phyloP scores from a whole-genome alignment of 64 coral and sea anemone species.

The Montipora sp. region DNA sequence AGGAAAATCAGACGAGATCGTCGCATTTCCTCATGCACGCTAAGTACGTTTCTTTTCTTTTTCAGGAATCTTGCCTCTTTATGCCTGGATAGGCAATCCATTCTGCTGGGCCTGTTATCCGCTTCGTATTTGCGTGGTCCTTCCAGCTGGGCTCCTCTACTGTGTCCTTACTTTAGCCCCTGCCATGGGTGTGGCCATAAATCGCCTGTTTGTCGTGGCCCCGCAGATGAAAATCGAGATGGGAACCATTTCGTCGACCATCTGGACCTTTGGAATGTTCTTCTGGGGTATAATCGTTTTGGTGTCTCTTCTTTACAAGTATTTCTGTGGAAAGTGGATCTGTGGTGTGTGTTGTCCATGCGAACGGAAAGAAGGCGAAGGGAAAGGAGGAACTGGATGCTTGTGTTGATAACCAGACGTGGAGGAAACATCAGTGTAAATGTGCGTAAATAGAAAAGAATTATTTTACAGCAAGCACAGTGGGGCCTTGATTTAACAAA shows the following conservation, averaged over 20 bases:
- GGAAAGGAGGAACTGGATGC: constrained; percentile 54
- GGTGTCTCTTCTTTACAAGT: constrained; percentile 68
- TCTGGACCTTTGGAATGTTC: constrained; percentile 97
- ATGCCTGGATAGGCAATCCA: constrained; percentile 92
- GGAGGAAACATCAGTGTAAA: neutral
- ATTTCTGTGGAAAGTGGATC: constrained; percentile 79
- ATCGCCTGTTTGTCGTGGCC: constrained; percentile 84
- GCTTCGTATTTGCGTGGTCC: constrained; percentile 81
- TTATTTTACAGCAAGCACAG: neutral
- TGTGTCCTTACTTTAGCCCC: constrained; percentile 81
- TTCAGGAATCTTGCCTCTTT: constrained; percentile 84
- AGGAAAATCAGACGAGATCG: neutral
- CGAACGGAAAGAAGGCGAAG: constrained; percentile 72
- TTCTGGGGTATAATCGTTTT: constrained; percentile 88
- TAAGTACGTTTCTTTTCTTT: neutral
- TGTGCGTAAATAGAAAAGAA: neutral
- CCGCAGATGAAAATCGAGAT: constrained; percentile 81
- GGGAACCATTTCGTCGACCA: constrained; percentile 80
- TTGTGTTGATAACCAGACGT: constrained; percentile 59
- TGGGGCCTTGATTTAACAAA: neutral
- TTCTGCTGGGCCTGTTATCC: constrained; percentile 97
- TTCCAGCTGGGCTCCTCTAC: constrained; percentile 91
- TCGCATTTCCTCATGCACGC: neutral
- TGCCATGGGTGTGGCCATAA: constrained; percentile 91
- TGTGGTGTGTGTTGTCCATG: constrained; percentile 71